Evolutionary conservation across 2,888 invertebrate species (phyloP).

Genomic region (Chrysina gloriosa): DNA sequence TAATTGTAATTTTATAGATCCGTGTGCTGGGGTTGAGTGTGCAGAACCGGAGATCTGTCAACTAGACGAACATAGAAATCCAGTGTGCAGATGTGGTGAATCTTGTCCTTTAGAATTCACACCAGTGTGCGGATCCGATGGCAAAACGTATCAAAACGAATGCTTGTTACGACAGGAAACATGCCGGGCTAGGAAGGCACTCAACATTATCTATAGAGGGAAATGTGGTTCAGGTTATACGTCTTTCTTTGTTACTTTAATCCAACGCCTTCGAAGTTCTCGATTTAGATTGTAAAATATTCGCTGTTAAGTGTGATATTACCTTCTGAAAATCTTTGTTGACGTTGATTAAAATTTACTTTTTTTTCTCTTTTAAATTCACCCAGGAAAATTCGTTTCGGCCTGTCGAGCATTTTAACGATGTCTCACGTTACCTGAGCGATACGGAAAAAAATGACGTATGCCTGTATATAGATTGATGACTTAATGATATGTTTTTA

Average conservation of each 20-base stretch:
- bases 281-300: neutral
- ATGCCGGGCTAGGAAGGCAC: constrained; percentile 78
- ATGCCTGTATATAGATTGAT: neutral
- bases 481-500: neutral
- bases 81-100: constrained; percentile 84
- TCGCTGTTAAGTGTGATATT: neutral
- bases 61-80: constrained; percentile 80
- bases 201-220: constrained; percentile 84
- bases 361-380: neutral
- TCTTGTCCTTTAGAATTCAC: constrained; percentile 80
- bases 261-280: neutral
- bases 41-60: constrained; percentile 85
- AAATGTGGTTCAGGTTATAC: constrained; percentile 81
- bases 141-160: constrained; percentile 85
- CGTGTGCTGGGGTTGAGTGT: constrained; percentile 83
- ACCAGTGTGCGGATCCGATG: constrained; percentile 82
- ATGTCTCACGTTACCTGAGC: neutral
- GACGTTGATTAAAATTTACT: constrained; percentile 25
- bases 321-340: neutral
- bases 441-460: neutral
- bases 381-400: neutral
- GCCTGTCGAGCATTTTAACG: neutral
- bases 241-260: neutral
- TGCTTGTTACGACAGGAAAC: constrained; percentile 85
- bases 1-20: constrained; percentile 73